A percentile compares a stretch with the other conserved stretches of the same genome.
These are phyloP conservation scores for Onychostruthus taczanowskii DNA, from an alignment of 2,113 vertebrate species.

Conservation along the genomic window DNA sequence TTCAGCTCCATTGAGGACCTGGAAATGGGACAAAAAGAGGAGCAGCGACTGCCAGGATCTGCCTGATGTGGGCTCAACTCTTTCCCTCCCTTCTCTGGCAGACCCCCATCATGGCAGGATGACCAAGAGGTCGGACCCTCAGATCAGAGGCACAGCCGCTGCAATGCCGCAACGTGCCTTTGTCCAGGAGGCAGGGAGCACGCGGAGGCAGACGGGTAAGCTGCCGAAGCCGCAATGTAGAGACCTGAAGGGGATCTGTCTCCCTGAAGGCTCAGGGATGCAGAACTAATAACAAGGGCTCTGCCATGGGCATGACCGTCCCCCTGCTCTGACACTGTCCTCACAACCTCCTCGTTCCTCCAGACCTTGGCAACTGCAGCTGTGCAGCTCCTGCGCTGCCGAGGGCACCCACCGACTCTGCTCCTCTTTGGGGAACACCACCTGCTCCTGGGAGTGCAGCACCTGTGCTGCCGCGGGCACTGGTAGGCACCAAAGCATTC, in stretches of 20 bases:
- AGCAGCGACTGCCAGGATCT: rapidly evolving
- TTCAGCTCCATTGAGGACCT: rapidly evolving
- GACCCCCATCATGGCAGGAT: not conserved
- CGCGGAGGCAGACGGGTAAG: rapidly evolving
- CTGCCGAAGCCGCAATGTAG: not conserved
- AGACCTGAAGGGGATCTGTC: rapidly evolving
- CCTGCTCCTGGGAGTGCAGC: not conserved
- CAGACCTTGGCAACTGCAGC: not conserved
- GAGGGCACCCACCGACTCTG: not conserved
- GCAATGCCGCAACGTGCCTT: not conserved
- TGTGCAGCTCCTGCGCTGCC: not conserved
- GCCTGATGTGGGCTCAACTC: not conserved
- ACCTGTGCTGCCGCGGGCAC: not conserved
- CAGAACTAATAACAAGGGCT: not conserved
- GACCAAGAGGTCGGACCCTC: rapidly evolving
- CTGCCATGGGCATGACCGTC: not conserved
- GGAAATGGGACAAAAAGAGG: rapidly evolving
- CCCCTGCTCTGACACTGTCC: too few species aligned
- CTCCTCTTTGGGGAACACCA: not conserved
- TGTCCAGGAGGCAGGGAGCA: not conserved
- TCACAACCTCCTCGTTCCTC: not conserved
- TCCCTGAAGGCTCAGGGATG: too few species aligned
- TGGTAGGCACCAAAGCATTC: not conserved
- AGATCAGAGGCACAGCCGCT: not conserved
- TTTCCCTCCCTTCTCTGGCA: not conserved